Conservation (phyloP, 2,113 vertebrate genomes). For the Paramisgurnus dabryanus region DNA sequence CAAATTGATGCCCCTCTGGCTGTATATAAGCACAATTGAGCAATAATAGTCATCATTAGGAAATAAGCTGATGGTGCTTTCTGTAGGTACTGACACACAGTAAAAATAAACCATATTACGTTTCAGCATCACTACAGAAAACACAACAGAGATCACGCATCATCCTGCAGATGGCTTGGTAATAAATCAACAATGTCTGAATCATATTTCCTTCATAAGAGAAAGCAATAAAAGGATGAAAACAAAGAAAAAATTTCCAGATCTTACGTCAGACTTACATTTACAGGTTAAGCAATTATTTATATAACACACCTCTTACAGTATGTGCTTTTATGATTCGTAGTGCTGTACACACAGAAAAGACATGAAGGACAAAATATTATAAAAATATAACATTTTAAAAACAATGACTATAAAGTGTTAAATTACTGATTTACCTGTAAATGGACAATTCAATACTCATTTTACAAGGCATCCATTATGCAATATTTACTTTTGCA, state of each 20-base stretch:
- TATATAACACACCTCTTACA: neutral
- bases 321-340: neutral
- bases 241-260: neutral
- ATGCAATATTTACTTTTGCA: no score
- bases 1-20: neutral
- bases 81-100: neutral
- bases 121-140: neutral
- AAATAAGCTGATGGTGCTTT: neutral
- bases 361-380: no score
- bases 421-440: no score
- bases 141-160: neutral
- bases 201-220: neutral
- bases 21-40: slow-evolving; percentile 1
- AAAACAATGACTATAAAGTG: no score
- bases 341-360: neutral
- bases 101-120: neutral
- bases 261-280: slow-evolving; percentile 19
- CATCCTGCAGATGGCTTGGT: neutral
- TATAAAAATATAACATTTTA: no score
- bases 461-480: no score
- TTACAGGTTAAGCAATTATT: neutral
- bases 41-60: slow-evolving; percentile 16
- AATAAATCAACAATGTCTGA: neutral
- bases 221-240: slow-evolving; percentile 20
- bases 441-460: no score